Evolutionary conservation across 1,140 invertebrate species (phyloP), one percentile per base, ranked within the genome.

Genomic region (Physella acuta): DNA sequence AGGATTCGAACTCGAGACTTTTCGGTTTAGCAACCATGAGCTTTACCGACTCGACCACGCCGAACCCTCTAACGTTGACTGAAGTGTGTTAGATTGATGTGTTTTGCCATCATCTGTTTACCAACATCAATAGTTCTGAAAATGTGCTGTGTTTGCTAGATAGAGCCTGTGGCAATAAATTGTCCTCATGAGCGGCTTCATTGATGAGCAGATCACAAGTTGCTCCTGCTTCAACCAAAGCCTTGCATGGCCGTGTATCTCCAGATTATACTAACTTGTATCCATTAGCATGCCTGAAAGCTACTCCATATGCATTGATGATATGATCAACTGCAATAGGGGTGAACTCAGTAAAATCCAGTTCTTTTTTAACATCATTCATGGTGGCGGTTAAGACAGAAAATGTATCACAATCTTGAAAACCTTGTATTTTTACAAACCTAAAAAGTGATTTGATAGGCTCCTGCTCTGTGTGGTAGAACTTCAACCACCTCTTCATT

Each of bases 181-280:
- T 91, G 85, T 96, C 94, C 81, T 97, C 95, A 91, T 98, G 95
- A 2, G 97, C 99, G 3, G 95, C 95, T 87, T 99, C 97, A 85
- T 99, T 96, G 76, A 99, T 97, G 0, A 99, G 85, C 0, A 99
- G 79, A 80, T 95, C 92, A 69, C 93, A 94, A 77, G 92, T 84
- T 74, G 87, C 79, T n/a, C 92, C 92, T 91, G 58, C 3, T 73
- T 72, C n/a, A n/a, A 67, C 87, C 0, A 98, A 86, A 75, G 87
- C 87, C 0, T 90, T 85, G 79, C 91, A 94, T 1, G 95, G 95
- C 90, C 94, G 92, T 0, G 95, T 97, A 80, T 98, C 96, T 16
- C 96, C 97, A 52, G 95, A 97, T 84, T 97, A 98, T 0, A 94
- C 94, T 26, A 98, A 84, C 86, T 94, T 96, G 77, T 88, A 89